These are phyloP conservation scores for Unio delphinus DNA, from an alignment of 2,888 invertebrate species.

Conservation along the genomic window DNA sequence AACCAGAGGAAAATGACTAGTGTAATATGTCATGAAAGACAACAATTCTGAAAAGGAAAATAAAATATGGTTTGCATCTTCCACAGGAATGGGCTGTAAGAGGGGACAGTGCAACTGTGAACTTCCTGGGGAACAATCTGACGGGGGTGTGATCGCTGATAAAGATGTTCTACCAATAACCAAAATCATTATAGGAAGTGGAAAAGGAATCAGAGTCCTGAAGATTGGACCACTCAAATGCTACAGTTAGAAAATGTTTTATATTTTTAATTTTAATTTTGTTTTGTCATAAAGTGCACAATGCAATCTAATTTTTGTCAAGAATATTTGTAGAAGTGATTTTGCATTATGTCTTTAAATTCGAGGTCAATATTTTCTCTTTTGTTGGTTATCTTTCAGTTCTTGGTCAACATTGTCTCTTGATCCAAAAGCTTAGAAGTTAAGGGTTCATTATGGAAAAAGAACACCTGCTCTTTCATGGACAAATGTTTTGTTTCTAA, in stretches of 20 bases:
- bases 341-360: background rate
- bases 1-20: too few relatives aligned
- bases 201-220: slow-evolving; percentile 11
- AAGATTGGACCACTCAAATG: slow-evolving; percentile 25
- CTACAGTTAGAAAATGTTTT: slow-evolving; percentile 15
- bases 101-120: slow-evolving; percentile 25
- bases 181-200: slow-evolving; percentile 12
- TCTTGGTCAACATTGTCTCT: background rate
- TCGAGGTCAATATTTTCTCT: background rate
- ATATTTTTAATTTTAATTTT: background rate
- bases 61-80: background rate
- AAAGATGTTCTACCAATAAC: slow-evolving; percentile 10
- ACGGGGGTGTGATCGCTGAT: slow-evolving; percentile 17
- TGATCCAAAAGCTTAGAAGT: too few relatives aligned
- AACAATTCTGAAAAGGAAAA: too few relatives aligned
- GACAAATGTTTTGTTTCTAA: too few relatives aligned
- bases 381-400: too few relatives aligned
- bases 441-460: too few relatives aligned
- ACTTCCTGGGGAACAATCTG: slow-evolving; percentile 8
- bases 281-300: too few relatives aligned
- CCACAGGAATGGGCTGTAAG: slow-evolving; percentile 2
- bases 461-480: too few relatives aligned
- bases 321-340: background rate
- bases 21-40: too few relatives aligned
- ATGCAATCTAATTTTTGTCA: background rate